Evolutionary conservation across 2,797 vertebrate species (phyloP).

Genomic region (Sardinella longiceps): DNA sequence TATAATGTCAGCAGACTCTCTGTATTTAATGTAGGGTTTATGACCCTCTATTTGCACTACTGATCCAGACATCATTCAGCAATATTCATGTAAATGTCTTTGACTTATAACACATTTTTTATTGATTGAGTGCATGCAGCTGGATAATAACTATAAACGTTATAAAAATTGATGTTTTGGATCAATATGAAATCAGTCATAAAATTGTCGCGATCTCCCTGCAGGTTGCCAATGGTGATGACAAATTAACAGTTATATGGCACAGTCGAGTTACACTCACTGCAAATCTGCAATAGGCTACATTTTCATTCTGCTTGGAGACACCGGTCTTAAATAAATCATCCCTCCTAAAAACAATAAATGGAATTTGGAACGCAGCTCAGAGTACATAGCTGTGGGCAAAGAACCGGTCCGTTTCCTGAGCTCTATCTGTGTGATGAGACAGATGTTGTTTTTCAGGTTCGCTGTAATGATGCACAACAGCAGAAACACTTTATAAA

Average conservation of each 20-base stretch:
- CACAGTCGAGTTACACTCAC: neutral
- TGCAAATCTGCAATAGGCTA: neutral
- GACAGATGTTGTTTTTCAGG: neutral
- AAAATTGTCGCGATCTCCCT: neutral
- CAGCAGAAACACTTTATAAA: neutral
- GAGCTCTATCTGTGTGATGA: neutral
- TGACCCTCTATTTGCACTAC: neutral
- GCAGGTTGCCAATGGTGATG: neutral
- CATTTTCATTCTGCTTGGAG: neutral
- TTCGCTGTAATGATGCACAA: neutral
- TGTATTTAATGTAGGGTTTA: neutral
- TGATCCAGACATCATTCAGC: neutral
- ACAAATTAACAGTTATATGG: neutral
- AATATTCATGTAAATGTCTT: neutral
- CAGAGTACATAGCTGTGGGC: neutral
- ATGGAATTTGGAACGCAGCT: neutral
- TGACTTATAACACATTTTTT: neutral
- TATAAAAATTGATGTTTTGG: neutral
- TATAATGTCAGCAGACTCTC: neutral
- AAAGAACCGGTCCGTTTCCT: neutral
- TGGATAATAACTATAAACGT: neutral
- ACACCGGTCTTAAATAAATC: neutral
- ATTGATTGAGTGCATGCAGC: neutral
- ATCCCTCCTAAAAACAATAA: neutral
- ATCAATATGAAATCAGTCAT: slow-evolving; percentile 8